Evolutionary conservation across 2,113 vertebrate genomes (phyloP).

Genomic region (Alethe castanea): DNA sequence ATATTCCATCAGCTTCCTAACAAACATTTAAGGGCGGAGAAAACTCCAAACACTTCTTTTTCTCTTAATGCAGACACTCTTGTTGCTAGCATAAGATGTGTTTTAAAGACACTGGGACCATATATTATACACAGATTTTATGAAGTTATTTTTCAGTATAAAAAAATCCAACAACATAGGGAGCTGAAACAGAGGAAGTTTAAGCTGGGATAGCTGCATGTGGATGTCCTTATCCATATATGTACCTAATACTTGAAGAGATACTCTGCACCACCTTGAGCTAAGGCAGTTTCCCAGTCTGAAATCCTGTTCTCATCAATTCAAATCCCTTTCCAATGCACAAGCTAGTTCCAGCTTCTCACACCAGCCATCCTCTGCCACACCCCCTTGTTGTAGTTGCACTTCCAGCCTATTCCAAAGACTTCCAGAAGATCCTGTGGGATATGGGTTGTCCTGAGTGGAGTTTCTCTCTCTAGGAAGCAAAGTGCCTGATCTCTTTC

Average conservation of each 20-base stretch:
- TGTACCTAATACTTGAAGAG: neutral
- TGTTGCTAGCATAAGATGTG: neutral
- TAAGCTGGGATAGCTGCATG: neutral
- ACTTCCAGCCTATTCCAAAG: neutral
- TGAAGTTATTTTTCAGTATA: neutral
- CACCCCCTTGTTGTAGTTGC: neutral
- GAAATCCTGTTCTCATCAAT: neutral
- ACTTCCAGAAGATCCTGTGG: neutral
- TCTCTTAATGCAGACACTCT: neutral
- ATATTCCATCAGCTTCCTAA: neutral
- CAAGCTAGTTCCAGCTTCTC: neutral
- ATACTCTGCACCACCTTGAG: neutral
- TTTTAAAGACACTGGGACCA: neutral
- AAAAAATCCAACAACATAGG: neutral
- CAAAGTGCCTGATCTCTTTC: neutral
- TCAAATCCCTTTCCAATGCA: neutral
- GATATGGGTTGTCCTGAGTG: neutral
- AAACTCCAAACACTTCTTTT: neutral
- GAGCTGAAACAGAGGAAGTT: neutral
- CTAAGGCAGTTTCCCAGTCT: neutral
- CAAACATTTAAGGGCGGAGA: neutral
- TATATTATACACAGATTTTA: neutral
- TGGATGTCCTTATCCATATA: neutral
- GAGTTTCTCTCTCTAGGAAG: neutral
- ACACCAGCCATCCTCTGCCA: neutral